Evolutionary conservation across 2,888 invertebrate species (phyloP).

Genomic region (Stenodema calcarata): DNA sequence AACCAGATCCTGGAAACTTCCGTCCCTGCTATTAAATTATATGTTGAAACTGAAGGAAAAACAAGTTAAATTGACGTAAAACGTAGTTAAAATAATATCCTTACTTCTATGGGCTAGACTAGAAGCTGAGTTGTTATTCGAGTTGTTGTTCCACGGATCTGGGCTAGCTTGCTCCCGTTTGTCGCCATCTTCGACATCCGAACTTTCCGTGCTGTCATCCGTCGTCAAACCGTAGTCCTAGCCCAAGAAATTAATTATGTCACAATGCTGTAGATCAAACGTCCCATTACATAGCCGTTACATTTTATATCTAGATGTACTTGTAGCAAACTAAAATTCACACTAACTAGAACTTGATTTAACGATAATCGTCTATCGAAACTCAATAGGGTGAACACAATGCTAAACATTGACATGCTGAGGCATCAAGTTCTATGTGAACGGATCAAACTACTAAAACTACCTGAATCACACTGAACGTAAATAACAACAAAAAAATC

Average conservation of each 20-base stretch:
- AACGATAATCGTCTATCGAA: background rate
- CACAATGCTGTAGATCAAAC: background rate
- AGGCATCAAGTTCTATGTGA: background rate
- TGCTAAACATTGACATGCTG: background rate
- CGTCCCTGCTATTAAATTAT: too few species aligned
- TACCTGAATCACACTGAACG: background rate
- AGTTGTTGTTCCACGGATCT: slow-evolving; percentile 52
- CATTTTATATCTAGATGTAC: background rate
- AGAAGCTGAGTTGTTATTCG: slow-evolving; percentile 55
- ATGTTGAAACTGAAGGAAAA: too few species aligned
- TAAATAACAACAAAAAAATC: background rate
- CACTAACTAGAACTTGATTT: background rate
- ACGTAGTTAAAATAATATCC: background rate
- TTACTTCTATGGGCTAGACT: slow-evolving; percentile 48
- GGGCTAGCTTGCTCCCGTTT: slow-evolving; percentile 49
- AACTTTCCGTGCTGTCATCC: slow-evolving; percentile 74
- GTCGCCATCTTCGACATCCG: slow-evolving; percentile 64
- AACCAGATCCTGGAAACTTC: too few species aligned
- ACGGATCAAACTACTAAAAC: background rate
- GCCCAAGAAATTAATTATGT: slow-evolving; percentile 64
- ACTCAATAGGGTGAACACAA: background rate
- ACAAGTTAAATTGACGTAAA: too few species aligned
- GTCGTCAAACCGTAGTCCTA: slow-evolving; percentile 73
- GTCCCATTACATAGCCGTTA: background rate
- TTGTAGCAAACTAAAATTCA: background rate